Evolutionary conservation across 2,888 invertebrate species (phyloP), one percentile per base, ranked within the genome.

Genomic region (Pristionchus maxplancki): DNA sequence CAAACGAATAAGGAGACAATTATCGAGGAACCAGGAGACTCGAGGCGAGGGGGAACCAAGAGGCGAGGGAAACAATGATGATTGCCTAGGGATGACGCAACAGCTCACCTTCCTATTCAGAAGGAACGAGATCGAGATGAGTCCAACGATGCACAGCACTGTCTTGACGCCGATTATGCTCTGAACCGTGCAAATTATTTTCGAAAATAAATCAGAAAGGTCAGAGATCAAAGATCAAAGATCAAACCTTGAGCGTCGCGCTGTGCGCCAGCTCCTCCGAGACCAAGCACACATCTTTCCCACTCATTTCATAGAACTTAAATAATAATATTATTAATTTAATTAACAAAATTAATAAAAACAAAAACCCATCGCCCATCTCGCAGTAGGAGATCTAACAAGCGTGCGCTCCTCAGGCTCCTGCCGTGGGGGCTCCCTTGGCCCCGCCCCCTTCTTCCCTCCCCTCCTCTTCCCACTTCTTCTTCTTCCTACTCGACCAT

Each of bases 181-280:
- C 86, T 87, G 67, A 50, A 87, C 6, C 1, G 11, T 78, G 20
- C 48, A 53, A 20, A n/a, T 53, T 31, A 82, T 74, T 44, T 44
- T 37, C 64, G n/a, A 64, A 50, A 74, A 37, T 74, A n/a, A n/a
- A n/a, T n/a, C n/a, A n/a, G 3, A 74, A 37, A 34, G 67, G 11
- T 67, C 28, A 48, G n/a, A 81, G 37, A 37, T 31, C 37, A 53
- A 82, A 82, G 53, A 34, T 34, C 82, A 82, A 50, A 58, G 31
- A 50, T 53, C 31, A 85, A 8, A 85, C 85, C 85, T 85, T 85
- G 37, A 85, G 44, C 62, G 31, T n/a, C 8, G 11, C 64, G 28
- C 62, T 64, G 44, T 85, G 44, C 64, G 85, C 85, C n/a, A 85
- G 34, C 64, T 85, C 85, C 85, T 62, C 64, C 8, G 85, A 62